These are phyloP conservation scores for Aradophagus sp. DNA, from an alignment of 1,140 invertebrate species.

Conservation along the genomic window DNA sequence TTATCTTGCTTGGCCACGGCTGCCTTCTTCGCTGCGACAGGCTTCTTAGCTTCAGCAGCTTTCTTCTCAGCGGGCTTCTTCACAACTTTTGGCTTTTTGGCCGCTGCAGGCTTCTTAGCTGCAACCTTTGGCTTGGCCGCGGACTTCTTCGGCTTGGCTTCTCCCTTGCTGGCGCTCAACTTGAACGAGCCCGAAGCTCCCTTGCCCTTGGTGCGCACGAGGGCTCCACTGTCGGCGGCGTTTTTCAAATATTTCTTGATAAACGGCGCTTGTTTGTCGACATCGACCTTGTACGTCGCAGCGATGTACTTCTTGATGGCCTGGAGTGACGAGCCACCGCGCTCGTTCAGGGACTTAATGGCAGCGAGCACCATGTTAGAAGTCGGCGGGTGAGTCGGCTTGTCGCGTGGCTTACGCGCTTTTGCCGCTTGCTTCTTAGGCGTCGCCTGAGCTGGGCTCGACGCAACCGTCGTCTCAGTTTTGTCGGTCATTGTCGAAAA, in stretches of 20 bases:
- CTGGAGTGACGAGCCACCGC: conserved; percentile 75
- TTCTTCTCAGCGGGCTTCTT: conserved; percentile 35
- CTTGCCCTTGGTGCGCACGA: conserved; percentile 72
- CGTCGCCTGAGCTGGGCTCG: not conserved
- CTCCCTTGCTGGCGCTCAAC: conserved; percentile 45
- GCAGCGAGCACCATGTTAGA: conserved; percentile 73
- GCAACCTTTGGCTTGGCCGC: conserved; percentile 19
- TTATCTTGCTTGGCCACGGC: conserved; percentile 29
- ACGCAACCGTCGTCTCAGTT: no score
- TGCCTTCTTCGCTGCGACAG: conserved; percentile 23
- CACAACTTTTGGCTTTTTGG: conserved; percentile 42
- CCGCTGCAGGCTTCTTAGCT: conserved; percentile 6
- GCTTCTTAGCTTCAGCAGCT: conserved; percentile 8
- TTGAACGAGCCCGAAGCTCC: conserved; percentile 74
- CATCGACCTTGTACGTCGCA: conserved; percentile 72
- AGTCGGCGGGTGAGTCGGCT: conserved; percentile 62
- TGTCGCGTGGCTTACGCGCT: conserved; percentile 47
- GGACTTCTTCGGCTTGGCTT: conserved; percentile 4
- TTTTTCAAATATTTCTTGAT: conserved; percentile 71
- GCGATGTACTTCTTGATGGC: conserved; percentile 78
- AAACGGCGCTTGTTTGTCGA: conserved; percentile 68
- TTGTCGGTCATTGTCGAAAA: no score
- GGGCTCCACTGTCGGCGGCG: conserved; percentile 64
- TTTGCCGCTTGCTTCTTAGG: conserved; percentile 19
- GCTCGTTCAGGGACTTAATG: conserved; percentile 75